Conservation (phyloP, 2,797 vertebrate genomes). For the Aplochiton taeniatus region DNA sequence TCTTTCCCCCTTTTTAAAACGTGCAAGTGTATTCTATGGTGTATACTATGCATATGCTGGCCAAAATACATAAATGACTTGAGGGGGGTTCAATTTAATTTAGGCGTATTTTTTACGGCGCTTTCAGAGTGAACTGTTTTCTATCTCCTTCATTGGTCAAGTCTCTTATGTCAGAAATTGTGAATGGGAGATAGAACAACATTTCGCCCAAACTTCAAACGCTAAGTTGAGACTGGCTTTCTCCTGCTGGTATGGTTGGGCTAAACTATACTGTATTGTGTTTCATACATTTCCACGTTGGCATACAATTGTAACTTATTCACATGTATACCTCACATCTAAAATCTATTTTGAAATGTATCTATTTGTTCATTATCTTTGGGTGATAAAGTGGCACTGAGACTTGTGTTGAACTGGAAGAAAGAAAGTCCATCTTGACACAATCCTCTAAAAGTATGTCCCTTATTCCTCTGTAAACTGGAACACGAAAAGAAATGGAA, state of each 20-base stretch:
- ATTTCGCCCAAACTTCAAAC: no score
- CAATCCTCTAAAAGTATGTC: neutral
- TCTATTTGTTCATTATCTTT: neutral
- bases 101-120: neutral
- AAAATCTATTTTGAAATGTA: neutral
- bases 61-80: neutral
- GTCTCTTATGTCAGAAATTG: no score
- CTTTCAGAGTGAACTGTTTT: neutral
- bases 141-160: no score
- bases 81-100: neutral
- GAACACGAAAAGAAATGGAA: neutral
- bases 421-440: neutral
- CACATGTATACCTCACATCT: slow-evolving; percentile 1
- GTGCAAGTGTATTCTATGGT: neutral
- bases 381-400: neutral
- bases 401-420: slow-evolving; percentile 5
- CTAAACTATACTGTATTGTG: no score
- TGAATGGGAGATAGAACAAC: no score
- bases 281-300: no score
- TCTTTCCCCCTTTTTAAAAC: slow-evolving; percentile 2
- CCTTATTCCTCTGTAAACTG: neutral
- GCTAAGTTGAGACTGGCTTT: no score
- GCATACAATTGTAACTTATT: neutral
- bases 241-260: no score
- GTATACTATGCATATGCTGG: neutral